Conservation (phyloP, 2,888 invertebrate species). For the Sipha maydis region DNA sequence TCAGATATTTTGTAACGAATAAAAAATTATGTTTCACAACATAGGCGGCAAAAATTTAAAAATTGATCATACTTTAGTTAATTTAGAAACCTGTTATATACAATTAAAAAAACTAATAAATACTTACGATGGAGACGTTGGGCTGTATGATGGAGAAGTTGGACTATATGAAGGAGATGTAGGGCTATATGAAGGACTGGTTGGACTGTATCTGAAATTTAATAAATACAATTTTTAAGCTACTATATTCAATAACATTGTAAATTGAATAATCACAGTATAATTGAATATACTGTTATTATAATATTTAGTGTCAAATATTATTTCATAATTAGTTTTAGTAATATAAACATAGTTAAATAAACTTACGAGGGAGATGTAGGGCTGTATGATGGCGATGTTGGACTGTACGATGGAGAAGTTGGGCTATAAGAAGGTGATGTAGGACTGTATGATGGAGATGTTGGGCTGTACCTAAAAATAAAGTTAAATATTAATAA, state of each 20-base stretch:
- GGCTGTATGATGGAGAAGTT: constrained; percentile 73
- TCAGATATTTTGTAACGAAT: no score
- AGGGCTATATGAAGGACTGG: constrained; percentile 72
- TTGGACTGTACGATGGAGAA: constrained; percentile 85
- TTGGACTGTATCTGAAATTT: constrained; percentile 69
- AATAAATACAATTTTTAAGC: not conserved
- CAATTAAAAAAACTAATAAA: not conserved
- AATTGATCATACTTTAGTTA: no score
- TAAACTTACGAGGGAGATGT: constrained; percentile 72
- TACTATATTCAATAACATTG: not conserved
- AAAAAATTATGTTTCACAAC: no score
- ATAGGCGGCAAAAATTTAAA: no score
- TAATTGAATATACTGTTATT: not conserved
- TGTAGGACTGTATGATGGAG: constrained; percentile 79
- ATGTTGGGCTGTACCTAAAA: constrained; percentile 77
- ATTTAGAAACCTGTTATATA: no score
- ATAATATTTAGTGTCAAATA: not conserved
- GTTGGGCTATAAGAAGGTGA: constrained; percentile 84
- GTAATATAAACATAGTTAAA: not conserved
- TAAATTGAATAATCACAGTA: not conserved
- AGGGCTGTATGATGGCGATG: constrained; percentile 78
- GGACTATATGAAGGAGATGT: constrained; percentile 80
- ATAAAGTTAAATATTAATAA: not conserved
- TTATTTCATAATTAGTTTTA: not conserved
- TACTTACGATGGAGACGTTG: constrained; percentile 70